A percentile compares a stretch with the other conserved stretches of the same genome.
phyloP scores from a whole-genome alignment of 2,888 invertebrate species.

The Sylvicola cinctus region DNA sequence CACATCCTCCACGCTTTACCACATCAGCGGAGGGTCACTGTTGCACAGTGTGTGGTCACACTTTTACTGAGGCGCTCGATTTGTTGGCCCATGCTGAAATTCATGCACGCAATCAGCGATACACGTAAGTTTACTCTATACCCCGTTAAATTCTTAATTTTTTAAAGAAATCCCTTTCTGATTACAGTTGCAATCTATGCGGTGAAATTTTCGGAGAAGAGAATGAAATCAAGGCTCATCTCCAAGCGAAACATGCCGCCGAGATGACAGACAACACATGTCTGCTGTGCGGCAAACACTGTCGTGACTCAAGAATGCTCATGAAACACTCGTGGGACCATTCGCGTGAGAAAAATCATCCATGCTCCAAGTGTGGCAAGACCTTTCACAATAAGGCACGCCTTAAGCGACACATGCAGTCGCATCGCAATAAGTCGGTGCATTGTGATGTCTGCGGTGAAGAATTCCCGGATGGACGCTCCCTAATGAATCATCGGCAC shows the following conservation, averaged over 20 bases:
- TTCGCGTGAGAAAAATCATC: conserved; percentile 37
- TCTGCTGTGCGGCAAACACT: conserved; percentile 42
- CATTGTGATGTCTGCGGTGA: conserved; percentile 47
- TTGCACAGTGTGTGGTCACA: conserved; percentile 62
- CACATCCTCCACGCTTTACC: conserved; percentile 4
- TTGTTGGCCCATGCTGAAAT: conserved; percentile 59
- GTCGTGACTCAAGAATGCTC: conserved; percentile 42
- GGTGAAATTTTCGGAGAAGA: conserved; percentile 42
- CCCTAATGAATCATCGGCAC: conserved; percentile 47
- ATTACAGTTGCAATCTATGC: conserved; percentile 37
- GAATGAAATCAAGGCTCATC: conserved; percentile 38
- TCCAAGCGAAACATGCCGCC: conserved; percentile 34
- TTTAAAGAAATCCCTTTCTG: too few relatives aligned
- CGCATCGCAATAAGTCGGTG: conserved; percentile 48
- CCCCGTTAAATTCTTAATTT: too few relatives aligned
- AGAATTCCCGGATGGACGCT: conserved; percentile 46
- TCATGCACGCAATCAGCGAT: conserved; percentile 40
- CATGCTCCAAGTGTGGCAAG: conserved; percentile 46
- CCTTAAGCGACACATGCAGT: conserved; percentile 43
- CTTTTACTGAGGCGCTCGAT: conserved; percentile 53
- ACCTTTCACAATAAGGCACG: conserved; percentile 48
- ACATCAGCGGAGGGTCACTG: conserved; percentile 29
- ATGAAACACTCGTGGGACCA: conserved; percentile 50
- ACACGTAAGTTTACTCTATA: conserved; percentile 17
- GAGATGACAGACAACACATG: conserved; percentile 43